Conservation (phyloP, 2,113 vertebrate genomes). For the Percopsis transmontana region DNA sequence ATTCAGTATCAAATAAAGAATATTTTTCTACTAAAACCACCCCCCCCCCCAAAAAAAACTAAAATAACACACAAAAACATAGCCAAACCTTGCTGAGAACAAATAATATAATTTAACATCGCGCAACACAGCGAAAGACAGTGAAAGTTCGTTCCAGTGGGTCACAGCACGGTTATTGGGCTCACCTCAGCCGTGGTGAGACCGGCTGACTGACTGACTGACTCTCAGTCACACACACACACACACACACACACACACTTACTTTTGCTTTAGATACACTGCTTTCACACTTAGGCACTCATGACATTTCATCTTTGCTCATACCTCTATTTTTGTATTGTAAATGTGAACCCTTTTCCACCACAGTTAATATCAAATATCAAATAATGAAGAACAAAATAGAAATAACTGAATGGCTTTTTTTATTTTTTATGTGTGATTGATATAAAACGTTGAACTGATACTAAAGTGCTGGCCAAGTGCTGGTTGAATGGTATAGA, state of each 20-base stretch:
- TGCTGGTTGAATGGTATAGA: not conserved
- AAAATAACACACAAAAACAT: constrained; percentile 14
- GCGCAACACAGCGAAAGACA: constrained; percentile 55
- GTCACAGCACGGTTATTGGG: constrained; percentile 64
- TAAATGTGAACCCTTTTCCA: constrained; percentile 28
- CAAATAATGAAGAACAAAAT: too few species aligned
- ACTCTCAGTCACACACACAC: constrained; percentile 23
- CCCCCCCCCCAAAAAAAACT: not conserved
- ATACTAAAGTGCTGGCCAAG: not conserved
- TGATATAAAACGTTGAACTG: too few species aligned
- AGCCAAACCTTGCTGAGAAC: not conserved
- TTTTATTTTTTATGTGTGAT: too few species aligned
- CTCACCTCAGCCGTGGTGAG: constrained; percentile 67
- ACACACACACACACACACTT: constrained; percentile 26
- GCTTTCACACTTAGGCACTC: constrained; percentile 64
- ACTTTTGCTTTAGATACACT: constrained; percentile 42
- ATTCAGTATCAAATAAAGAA: not conserved
- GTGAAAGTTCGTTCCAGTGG: constrained; percentile 58
- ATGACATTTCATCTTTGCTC: constrained; percentile 51
- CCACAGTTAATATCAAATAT: constrained; percentile 13
- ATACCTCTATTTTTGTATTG: constrained; percentile 27
- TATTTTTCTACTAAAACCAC: not conserved
- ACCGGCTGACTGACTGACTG: not conserved
- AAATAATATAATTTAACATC: constrained; percentile 38
- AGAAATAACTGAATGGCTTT: too few species aligned